Evolutionary conservation across 2,113 vertebrate genomes (phyloP), one percentile per base, ranked within the genome.

Genomic region (Cyprinodon brontotheroides): DNA sequence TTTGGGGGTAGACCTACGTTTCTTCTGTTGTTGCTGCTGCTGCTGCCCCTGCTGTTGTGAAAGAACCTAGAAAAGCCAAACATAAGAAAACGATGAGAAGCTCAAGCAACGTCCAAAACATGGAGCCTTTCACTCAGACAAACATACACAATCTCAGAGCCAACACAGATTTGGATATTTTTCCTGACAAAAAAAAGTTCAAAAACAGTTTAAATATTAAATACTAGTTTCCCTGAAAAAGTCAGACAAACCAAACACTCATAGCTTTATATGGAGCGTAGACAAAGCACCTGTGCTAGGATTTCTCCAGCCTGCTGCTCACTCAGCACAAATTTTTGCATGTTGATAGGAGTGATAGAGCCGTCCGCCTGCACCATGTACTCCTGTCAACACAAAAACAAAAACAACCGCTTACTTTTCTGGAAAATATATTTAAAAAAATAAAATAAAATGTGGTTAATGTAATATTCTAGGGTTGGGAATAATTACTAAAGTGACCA

Each of bases 321-420:
- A 78, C 94, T 95, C 53, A 95, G 78, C 40, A 95, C 92, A 47
- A 93, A 92, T 76, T 94, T 95, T 78, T 95, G 95, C 48, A 94
- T 62, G 36, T 86, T 89, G 61, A 95, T 65, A 4, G 93, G 93
- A 29, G 94, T 92, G 47, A 95, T 17, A 0, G 93, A 89, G 11
- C 94, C 94, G 38, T 95, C 94, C 0, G 93, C 84, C 82, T 95
- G 95, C 1, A 95, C 73, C 61, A 95, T 84, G 13, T 94, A 94
- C 87, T 95, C 93, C 94, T 94, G 83, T 74, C 65, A 70, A 39
- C 4, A 40, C 15, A 69, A 72, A 61, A 8, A 36, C 9, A 70
- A 0, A 47, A 17, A 12, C 6, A 12, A 37, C 0, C 6, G 14
- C 20, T 57, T 57, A 20, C 3, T 9, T 57, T 15, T 57, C 10